Base-by-base conservation (phyloP, 2,888 invertebrate species). In the Drosophila stalkeri region DNA sequence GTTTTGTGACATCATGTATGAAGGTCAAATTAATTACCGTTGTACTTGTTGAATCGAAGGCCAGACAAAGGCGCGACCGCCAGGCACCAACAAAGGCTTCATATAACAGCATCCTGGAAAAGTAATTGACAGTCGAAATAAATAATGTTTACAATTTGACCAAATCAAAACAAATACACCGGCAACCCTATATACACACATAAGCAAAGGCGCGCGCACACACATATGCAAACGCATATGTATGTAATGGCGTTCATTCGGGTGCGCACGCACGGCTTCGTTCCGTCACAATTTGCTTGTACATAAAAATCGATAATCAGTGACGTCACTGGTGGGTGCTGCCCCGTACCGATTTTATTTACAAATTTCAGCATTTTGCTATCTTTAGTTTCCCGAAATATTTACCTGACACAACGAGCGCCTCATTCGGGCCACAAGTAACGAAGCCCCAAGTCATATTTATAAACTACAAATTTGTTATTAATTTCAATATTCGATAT, bases 11-110 rank as follows among this genome's bases (percentile, higher is more conserved):
- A 64, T 66, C 63, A 70, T 49, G 23, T 33, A 18, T 39, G n/a
- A 77, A 64, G 62, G 72, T 71, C 55, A 54, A 64, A 43, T 68
- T 59, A 70, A 67, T 60, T 93, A 96, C 96, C 96, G 95, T 92
- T 97, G 97, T 64, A 97, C 97, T 92, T 95, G 95, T 92, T 97
- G 97, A 77, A 99, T 95, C 11, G 96, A 94, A 5, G 99, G 99
- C 98, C 98, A 99, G 18, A 99, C 99, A 94, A 99, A 99, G 31
- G 98, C 98, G 62, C 99, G 95, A 12, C 99, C 99, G 74, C 99
- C 99, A 46, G 99, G 98, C 62, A 99, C 97, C 81, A 99, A 94
- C 62, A 98, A 94, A 46, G 99, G 99, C 93, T 98, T 98, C 89
- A 96, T 95, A 93, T 98, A 97, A 93, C 98, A 99, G 93, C 98